A percentile compares a stretch with the other conserved stretches of the same genome.
These are phyloP conservation scores for Champsocephalus esox DNA, from an alignment of 2,797 vertebrate genomes.

Conservation along the genomic window DNA sequence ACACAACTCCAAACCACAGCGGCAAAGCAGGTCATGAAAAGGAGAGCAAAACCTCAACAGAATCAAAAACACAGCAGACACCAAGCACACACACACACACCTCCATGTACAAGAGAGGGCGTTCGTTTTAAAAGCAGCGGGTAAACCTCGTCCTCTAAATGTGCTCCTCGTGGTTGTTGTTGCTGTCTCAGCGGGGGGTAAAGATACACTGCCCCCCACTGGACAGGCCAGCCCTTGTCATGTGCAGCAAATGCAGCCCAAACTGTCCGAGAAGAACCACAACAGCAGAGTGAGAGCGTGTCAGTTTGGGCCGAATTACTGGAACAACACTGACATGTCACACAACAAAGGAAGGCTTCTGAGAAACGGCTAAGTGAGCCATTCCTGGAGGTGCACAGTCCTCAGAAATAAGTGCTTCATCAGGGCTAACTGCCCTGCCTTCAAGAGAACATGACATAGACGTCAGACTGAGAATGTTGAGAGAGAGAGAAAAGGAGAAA, in stretches of 20 bases:
- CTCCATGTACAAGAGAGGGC: conserved; percentile 61
- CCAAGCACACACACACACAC: conserved; percentile 56
- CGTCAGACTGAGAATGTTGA: conserved; percentile 5
- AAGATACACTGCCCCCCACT: conserved; percentile 64
- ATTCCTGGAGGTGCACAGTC: conserved; percentile 32
- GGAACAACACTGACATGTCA: conserved; percentile 63
- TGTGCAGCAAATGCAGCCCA: conserved; percentile 88
- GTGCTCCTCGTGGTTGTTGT: conserved; percentile 55
- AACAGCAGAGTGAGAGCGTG: conserved; percentile 70
- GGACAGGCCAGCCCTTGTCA: conserved; percentile 80
- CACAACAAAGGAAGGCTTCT: conserved; percentile 63
- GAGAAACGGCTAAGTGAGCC: conserved; percentile 55
- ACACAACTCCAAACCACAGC: conserved; percentile 64
- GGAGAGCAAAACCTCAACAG: conserved; percentile 47
- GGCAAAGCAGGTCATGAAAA: conserved; percentile 55
- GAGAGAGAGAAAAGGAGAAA: background rate
- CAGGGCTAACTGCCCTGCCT: conserved; percentile 15
- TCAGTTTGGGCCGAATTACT: conserved; percentile 53
- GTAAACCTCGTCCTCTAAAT: conserved; percentile 72
- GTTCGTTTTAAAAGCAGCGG: conserved; percentile 64
- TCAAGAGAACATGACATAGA: conserved; percentile 17
- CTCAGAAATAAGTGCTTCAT: conserved; percentile 56
- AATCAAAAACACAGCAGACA: conserved; percentile 55
- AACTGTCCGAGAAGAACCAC: conserved; percentile 84
- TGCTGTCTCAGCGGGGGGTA: conserved; percentile 67